phyloP scores from a whole-genome alignment of 2,113 vertebrate genomes.

The Labrus mixtus region DNA sequence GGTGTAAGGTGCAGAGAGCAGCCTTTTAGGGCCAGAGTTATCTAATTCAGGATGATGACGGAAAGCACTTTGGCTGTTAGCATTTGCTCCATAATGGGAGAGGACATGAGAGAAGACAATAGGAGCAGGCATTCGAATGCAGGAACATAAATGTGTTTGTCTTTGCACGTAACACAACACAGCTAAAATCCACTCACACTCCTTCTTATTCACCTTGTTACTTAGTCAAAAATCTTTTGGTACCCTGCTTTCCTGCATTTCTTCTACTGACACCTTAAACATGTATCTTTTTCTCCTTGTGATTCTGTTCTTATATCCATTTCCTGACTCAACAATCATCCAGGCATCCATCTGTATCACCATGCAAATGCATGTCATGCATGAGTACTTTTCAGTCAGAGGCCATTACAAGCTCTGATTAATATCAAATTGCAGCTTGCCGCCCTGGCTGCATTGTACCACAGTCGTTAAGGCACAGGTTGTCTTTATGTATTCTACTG shows the following conservation, averaged over 20 bases:
- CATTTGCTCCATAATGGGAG: slow-evolving; percentile 43
- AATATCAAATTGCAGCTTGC: neutral
- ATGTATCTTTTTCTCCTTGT: no score
- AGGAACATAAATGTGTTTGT: neutral
- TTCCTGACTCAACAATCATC: neutral
- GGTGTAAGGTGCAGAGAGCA: slow-evolving; percentile 52
- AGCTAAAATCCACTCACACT: no score
- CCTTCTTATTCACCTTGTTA: neutral
- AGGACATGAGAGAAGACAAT: slow-evolving; percentile 30
- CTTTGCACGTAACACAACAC: neutral
- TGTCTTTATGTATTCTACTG: neutral
- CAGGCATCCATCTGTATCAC: slow-evolving; percentile 4
- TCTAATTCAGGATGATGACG: slow-evolving; percentile 51
- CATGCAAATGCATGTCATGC: slow-evolving; percentile 10
- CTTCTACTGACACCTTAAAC: neutral
- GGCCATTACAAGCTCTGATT: slow-evolving; percentile 2
- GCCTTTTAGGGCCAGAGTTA: slow-evolving; percentile 56
- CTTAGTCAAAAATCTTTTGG: neutral
- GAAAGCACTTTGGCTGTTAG: slow-evolving; percentile 70
- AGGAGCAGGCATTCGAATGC: neutral
- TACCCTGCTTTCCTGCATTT: neutral
- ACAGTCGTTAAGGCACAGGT: neutral
- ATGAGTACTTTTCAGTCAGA: slow-evolving; percentile 6
- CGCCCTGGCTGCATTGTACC: neutral
- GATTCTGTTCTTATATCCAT: neutral